Conservation (phyloP, 2,113 vertebrate genomes). For the Antigone vipio region DNA sequence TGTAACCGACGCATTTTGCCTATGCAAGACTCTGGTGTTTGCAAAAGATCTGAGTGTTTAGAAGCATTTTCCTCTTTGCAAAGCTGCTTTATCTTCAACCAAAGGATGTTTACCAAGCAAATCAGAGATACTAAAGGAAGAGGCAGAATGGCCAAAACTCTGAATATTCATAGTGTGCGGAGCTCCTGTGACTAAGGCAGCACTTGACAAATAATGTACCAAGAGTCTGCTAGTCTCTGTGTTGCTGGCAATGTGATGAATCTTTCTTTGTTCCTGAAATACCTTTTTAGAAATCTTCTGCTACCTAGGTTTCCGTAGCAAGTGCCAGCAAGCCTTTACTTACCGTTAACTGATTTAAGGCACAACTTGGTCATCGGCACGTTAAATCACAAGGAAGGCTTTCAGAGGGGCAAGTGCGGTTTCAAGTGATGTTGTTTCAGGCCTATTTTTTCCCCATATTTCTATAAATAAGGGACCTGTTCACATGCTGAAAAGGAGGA, state of each 20-base stretch:
- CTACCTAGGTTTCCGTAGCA: background rate
- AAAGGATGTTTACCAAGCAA: conserved; percentile 58
- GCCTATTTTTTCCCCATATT: background rate
- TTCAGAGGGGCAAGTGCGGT: background rate
- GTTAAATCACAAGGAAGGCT: background rate
- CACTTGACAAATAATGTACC: conserved; percentile 33
- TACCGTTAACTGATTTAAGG: background rate
- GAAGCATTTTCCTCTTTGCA: conserved; percentile 54
- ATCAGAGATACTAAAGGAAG: conserved; percentile 5
- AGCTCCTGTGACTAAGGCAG: conserved; percentile 12
- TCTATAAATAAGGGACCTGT: background rate
- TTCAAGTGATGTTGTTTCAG: background rate
- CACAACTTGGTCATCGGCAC: background rate
- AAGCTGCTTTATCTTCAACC: conserved; percentile 61
- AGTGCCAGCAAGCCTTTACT: conserved; percentile 8
- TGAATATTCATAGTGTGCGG: background rate
- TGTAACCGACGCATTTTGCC: conserved; percentile 40
- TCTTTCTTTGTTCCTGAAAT: conserved; percentile 48
- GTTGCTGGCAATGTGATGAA: conserved; percentile 18
- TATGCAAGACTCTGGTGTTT: conserved; percentile 4
- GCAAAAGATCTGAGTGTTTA: conserved; percentile 42
- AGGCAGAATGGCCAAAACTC: conserved; percentile 33
- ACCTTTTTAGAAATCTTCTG: conserved; percentile 13
- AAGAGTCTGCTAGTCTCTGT: conserved; percentile 34
- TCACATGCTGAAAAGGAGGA: background rate